Evolutionary conservation across 2,888 invertebrate genomes (phyloP), one percentile per base, ranked within the genome.

Genomic region (Ditula angustiorana): DNA sequence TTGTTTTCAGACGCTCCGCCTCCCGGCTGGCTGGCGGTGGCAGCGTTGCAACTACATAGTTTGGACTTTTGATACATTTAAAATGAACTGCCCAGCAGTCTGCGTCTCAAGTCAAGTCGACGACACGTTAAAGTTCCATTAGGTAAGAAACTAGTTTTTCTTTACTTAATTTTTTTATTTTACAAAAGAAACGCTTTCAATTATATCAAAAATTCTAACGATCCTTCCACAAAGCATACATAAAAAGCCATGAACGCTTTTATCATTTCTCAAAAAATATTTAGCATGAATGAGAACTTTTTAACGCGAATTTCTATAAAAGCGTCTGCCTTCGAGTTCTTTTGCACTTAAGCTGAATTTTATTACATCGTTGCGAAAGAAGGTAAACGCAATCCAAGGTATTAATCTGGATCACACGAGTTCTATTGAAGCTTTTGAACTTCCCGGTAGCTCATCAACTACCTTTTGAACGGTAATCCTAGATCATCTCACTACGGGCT

Each of bases 351-450:
- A 92, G 92, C 92, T 91, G 92, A 90, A 89, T 92, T 92, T 92
- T 92, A 92, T 92, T 92, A 91, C 91, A 81, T 86, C 81, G 82
- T 81, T 77, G 76, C 88, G 87, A 92, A 90, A 87, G 90, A 89
- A 86, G 88, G 89, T 89, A 88, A 87, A 84, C 83, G 82, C 90
- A 90, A 91, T 90, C 90, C 88, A 81, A 82, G 84, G 83, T 86
- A 85, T 83, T 86, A 86, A 87, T 88, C 80, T 70, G 69, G 80
- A 80, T 80, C 81, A 80, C 80, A 78, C 75, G 72, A 71, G 70
- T 80, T 77, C 74, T 76, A 77, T 77, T 74, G 74, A 77, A 79
- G 76, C 59, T 53, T 41, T 59, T 64, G 64, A 64, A 64, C 64
- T 64, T 64, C 58, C 59, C 59, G 58, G 64, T 52, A 64, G 47